phyloP scores from a whole-genome alignment of 2,888 invertebrate genomes.

The Drosophila recens region DNA sequence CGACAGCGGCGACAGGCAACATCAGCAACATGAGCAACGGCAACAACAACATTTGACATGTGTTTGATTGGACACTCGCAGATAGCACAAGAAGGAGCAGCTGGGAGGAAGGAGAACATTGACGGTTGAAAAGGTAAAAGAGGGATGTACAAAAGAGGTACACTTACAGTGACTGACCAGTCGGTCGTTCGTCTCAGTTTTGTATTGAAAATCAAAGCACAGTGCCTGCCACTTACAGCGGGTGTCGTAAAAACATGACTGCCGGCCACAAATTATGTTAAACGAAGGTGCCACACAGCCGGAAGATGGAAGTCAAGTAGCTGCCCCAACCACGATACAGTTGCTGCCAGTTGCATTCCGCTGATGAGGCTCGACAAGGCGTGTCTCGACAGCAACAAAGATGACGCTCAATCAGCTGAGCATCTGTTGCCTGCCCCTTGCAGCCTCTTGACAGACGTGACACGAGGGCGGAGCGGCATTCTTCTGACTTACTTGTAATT shows the following conservation, averaged over 20 bases:
- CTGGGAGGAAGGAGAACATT: conserved; percentile 36
- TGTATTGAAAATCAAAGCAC: conserved; percentile 44
- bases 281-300: conserved; percentile 61
- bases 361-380: conserved; percentile 62
- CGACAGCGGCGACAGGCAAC: conserved; percentile 36
- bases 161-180: conserved; percentile 28
- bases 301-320: conserved; percentile 75
- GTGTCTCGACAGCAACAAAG: conserved; percentile 55
- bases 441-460: conserved; percentile 60
- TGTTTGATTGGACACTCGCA: conserved; percentile 68
- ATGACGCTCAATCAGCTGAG: conserved; percentile 69
- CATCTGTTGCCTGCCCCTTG: conserved; percentile 65
- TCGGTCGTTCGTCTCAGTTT: conserved; percentile 9
- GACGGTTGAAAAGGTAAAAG: conserved; percentile 23
- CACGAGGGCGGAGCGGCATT: conserved; percentile 58
- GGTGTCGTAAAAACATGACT: conserved; percentile 72
- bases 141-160: conserved; percentile 10
- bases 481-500: conserved; percentile 47
- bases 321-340: conserved; percentile 31
- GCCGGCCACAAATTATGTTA: conserved; percentile 76
- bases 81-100: conserved; percentile 17
- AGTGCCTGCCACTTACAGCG: conserved; percentile 58
- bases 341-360: conserved; percentile 7
- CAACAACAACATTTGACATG: conserved; percentile 65
- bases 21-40: conserved; percentile 30